These are phyloP conservation scores for Rhinopomastus cyanomelas DNA, from an alignment of 2,113 vertebrate genomes.

Conservation along the genomic window DNA sequence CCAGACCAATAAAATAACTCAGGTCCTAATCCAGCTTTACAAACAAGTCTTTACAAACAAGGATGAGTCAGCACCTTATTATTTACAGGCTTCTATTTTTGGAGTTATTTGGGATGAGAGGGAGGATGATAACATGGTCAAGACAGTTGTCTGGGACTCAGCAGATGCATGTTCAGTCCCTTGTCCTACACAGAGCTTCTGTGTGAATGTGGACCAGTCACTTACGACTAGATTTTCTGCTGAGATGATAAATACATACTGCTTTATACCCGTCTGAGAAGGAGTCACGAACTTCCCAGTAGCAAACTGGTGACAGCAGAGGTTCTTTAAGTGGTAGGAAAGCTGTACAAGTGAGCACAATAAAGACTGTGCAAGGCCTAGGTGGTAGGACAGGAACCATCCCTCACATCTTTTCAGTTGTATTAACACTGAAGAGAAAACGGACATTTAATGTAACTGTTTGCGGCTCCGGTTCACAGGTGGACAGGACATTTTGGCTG, in stretches of 20 bases:
- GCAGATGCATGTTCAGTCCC: neutral
- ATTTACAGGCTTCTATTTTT: conserved; percentile 51
- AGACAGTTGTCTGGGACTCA: neutral
- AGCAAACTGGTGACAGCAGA: neutral
- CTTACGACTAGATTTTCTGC: neutral
- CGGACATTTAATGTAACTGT: neutral
- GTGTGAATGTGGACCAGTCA: neutral
- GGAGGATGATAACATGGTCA: neutral
- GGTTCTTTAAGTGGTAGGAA: neutral
- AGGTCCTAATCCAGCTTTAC: neutral
- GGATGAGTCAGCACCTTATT: conserved; percentile 33
- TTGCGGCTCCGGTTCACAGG: neutral
- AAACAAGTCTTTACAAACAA: conserved; percentile 3
- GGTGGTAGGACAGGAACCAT: neutral
- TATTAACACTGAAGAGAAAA: neutral
- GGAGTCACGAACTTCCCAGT: neutral
- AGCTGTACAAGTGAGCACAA: neutral
- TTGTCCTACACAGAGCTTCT: neutral
- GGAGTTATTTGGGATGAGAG: neutral
- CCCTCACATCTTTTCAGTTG: neutral
- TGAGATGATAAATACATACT: neutral
- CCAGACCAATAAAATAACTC: neutral
- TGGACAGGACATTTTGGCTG: neutral
- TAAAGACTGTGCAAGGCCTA: neutral
- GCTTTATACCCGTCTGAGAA: neutral